Evolutionary conservation across 2,888 invertebrate genomes (phyloP), one percentile per base, ranked within the genome.

Genomic region (Temnothorax rugatulus): DNA sequence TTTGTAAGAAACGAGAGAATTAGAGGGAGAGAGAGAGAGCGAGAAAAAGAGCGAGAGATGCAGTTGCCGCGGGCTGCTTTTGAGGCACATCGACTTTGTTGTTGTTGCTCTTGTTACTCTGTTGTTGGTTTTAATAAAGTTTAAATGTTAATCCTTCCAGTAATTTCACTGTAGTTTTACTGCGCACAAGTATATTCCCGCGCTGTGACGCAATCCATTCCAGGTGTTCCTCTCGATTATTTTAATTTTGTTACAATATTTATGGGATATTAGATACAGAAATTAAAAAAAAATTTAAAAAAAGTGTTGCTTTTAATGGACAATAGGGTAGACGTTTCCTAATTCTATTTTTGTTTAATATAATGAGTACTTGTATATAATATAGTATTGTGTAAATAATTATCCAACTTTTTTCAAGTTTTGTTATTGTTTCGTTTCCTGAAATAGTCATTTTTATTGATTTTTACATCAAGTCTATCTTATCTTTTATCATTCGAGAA

Each of bases 111-210:
- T 90, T 90, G 88, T 89, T 90, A 88, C 68, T 92, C 88, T 92
- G 88, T 92, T 92, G 91, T 92, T 91, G 90, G 89, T 91, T 92
- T 92, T 91, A 92, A 92, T 92, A 92, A 92, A 92, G 90, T 92
- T 92, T 92, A 92, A 89, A 85, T 75, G 87, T 90, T 88, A 83
- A 88, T 68, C 52, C 38, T 66, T n/a, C 34, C 68, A 25, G 50
- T 15, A 29, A 50, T 15, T 18, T 18, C 18, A 29, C 47, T 47
- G 15, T 38, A 54, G 59, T 52, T 13, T 71, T 69, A 64, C 29
- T 84, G 38, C 38, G 52, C 54, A 61, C 54, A 47, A 41, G 18
- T 61, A 54, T 21, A n/a, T 44, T 21, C 47, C 50, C 44, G 41
- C n/a, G 29, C 29, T 25, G 4, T 29, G 5, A 38, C 11, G n/a